These are phyloP conservation scores for Hypotaenidia philippensis DNA, from an alignment of 2,797 vertebrate genomes.

Conservation along the genomic window DNA sequence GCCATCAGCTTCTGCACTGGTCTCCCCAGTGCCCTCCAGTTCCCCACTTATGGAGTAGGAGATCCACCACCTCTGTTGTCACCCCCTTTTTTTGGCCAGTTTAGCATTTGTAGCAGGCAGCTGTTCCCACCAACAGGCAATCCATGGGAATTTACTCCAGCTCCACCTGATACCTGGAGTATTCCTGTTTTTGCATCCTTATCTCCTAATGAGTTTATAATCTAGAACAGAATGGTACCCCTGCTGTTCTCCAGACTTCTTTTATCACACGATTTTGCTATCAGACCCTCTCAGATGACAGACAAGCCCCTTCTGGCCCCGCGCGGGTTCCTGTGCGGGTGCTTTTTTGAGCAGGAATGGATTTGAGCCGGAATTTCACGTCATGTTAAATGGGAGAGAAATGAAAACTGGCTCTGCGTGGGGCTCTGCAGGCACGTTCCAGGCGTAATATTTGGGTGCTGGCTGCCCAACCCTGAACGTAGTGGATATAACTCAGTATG, in stretches of 20 bases:
- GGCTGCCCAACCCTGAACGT: not conserved
- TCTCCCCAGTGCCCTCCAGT: not conserved
- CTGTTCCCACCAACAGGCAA: not conserved
- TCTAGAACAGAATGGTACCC: not conserved
- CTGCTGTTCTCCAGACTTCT: not conserved
- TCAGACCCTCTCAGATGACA: not conserved
- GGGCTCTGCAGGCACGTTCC: not conserved
- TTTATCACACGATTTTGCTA: not conserved
- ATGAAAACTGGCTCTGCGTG: rapidly evolving
- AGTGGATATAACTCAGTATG: not conserved
- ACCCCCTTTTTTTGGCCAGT: not conserved
- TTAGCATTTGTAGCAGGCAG: not conserved
- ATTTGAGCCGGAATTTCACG: not conserved
- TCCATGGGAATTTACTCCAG: not conserved
- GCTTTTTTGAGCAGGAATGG: not conserved
- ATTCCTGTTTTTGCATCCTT: constrained; percentile 31
- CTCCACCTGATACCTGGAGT: constrained; percentile 43
- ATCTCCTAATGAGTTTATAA: constrained; percentile 58
- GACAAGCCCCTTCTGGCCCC: not conserved
- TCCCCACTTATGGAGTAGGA: not conserved
- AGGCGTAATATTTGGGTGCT: not conserved
- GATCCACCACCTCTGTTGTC: not conserved
- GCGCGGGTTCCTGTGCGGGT: not conserved
- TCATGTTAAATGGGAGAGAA: not conserved
- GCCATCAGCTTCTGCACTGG: not conserved